Evolutionary conservation across 2,888 invertebrate genomes (phyloP).

Genomic region (Callinectes sapidus): DNA sequence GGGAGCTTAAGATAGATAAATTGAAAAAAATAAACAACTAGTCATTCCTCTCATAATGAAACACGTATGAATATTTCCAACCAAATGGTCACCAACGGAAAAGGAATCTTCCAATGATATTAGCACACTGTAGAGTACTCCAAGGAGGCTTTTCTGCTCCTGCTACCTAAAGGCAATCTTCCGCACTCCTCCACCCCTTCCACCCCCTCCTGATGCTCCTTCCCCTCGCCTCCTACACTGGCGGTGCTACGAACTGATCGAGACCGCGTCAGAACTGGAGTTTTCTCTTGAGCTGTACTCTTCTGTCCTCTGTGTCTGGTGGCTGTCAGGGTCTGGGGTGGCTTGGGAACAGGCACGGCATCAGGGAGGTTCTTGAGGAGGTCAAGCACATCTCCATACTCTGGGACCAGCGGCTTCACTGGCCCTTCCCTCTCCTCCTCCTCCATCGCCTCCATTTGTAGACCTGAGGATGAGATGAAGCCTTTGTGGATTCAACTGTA

Average conservation of each 20-base stretch:
- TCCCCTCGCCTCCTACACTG: neutral
- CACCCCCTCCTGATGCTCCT: neutral
- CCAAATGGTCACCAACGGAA: neutral
- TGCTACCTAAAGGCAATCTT: neutral
- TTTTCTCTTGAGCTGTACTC: neutral
- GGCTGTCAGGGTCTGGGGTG: neutral
- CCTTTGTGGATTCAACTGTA: neutral
- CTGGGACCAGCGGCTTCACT: constrained; percentile 55
- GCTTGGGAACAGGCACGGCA: constrained; percentile 5
- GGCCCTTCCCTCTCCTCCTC: constrained; percentile 47
- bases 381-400: constrained; percentile 59
- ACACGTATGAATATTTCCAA: neutral
- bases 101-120: neutral
- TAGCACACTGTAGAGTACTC: constrained; percentile 9
- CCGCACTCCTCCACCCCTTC: neutral
- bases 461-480: neutral
- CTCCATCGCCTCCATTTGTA: constrained; percentile 46
- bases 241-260: neutral
- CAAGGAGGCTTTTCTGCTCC: neutral
- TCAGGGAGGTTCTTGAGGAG: constrained; percentile 70
- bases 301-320: neutral
- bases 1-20: neutral
- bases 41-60: neutral
- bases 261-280: neutral
- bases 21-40: neutral